phyloP scores from a whole-genome alignment of 2,888 invertebrate genomes.

The Zygaena filipendulae region DNA sequence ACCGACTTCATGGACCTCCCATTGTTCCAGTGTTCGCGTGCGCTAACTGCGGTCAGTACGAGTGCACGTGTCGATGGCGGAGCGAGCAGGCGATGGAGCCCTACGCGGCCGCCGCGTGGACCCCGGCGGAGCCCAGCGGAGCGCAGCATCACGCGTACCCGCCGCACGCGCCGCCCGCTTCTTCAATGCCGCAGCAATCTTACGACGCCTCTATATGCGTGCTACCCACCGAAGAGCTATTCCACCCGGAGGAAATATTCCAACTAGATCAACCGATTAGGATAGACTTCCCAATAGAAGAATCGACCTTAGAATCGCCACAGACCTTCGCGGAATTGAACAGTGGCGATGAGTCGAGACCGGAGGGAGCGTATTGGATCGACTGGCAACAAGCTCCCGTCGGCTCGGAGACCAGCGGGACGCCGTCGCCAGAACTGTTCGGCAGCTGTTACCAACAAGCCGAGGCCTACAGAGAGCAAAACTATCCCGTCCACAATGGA shows the following conservation, averaged over 20 bases:
- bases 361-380: slow-evolving; percentile 69
- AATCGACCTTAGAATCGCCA: slow-evolving; percentile 69
- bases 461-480: slow-evolving; percentile 49
- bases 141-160: slow-evolving; percentile 41
- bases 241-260: slow-evolving; percentile 83
- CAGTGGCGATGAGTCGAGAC: slow-evolving; percentile 72
- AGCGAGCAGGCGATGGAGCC: slow-evolving; percentile 37
- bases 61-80: slow-evolving; percentile 73
- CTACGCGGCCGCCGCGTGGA: slow-evolving; percentile 42
- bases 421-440: slow-evolving; percentile 67
- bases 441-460: slow-evolving; percentile 45
- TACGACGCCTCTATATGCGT: slow-evolving; percentile 73
- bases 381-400: slow-evolving; percentile 63
- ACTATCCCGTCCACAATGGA: slow-evolving; percentile 37
- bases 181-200: slow-evolving; percentile 44
- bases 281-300: slow-evolving; percentile 69
- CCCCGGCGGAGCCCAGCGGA: slow-evolving; percentile 34
- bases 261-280: slow-evolving; percentile 79
- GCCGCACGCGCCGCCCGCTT: slow-evolving; percentile 33
- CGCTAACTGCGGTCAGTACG: slow-evolving; percentile 80
- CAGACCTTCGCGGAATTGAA: slow-evolving; percentile 78
- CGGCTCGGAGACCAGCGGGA: slow-evolving; percentile 62
- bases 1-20: too few species aligned
- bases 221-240: slow-evolving; percentile 73
- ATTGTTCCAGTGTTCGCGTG: slow-evolving; percentile 75